Evolutionary conservation across 2,113 vertebrate genomes (phyloP).

Genomic region (Atherinomorus stipes): DNA sequence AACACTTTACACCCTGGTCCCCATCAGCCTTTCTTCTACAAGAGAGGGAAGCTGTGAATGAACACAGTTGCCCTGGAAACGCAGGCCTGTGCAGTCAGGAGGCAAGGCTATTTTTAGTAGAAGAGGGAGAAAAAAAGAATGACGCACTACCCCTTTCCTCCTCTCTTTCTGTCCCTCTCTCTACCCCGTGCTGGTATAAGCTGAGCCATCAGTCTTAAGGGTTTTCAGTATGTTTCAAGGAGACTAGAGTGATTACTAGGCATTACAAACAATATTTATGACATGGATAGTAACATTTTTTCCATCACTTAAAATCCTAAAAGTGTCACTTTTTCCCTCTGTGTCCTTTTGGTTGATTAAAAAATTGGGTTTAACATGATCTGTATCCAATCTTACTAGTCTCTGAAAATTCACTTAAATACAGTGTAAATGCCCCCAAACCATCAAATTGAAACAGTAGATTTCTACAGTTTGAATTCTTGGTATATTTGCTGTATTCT

Average conservation of each 20-base stretch:
- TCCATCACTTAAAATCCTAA: background rate
- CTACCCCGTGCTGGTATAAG: constrained; percentile 30
- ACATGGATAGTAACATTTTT: background rate
- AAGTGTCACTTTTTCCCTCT: background rate
- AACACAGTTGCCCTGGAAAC: constrained; percentile 87
- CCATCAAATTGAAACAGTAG: background rate
- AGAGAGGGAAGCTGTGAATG: constrained; percentile 73
- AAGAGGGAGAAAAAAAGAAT: constrained; percentile 64
- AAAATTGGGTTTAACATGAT: constrained; percentile 4
- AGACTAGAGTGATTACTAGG: constrained; percentile 8
- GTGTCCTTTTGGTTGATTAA: background rate
- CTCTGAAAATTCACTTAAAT: background rate
- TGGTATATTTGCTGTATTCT: too few species aligned
- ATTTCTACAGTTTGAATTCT: background rate
- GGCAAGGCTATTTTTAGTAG: constrained; percentile 80
- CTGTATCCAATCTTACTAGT: background rate
- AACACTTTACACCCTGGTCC: constrained; percentile 52
- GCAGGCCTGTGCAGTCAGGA: constrained; percentile 68
- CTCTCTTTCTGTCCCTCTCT: constrained; percentile 29
- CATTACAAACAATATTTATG: constrained; percentile 3
- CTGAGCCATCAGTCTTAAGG: constrained; percentile 37
- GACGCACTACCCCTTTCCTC: constrained; percentile 68
- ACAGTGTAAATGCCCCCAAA: too few species aligned
- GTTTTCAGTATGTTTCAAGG: constrained; percentile 13
- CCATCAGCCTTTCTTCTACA: constrained; percentile 52